Base-by-base conservation (phyloP, 2,797 vertebrate genomes). In the Sebastes minor region DNA sequence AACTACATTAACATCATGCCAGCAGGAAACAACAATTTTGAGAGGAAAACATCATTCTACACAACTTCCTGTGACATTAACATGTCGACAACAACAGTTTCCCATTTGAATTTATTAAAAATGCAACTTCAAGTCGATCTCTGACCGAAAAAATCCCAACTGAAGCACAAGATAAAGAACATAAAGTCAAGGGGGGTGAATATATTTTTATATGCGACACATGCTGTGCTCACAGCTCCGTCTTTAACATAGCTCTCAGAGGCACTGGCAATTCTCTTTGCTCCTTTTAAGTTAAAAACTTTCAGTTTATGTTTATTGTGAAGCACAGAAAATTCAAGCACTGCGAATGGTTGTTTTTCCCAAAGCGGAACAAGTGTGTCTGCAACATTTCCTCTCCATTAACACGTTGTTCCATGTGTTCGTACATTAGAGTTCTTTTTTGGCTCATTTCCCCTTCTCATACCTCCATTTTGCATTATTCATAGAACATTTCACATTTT, bases 401-500 rank as follows among this genome's bases (percentile, higher is more conserved):
- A 80, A 75, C 20, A 71, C 11, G 25, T 67, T 59, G 28, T 57
- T 72, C 13, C 28, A 7, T 62, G 59, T 46, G 25, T 60, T 32
- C 1, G 2, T n/a, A 67, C 27, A 83, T 76, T 22, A 28, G 3
- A 64, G 42, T 30, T 74, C 22, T 69, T 27, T 46, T 80, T 61
- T 79, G 80, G 52, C 49, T 87, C 56, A 88, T 89, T 90, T 89
- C 65, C 55, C 46, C 78, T 73, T 62, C 14, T 64, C 27, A 27
- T 28, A 56, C 74, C 64, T 71, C 18, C 10, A 25, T 79, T 77
- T 68, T 81, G 3, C 42, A 78, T 83, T 78, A 83, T 83, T 90
- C 64, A 86, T 46, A 61, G 30, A 66, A 55, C 70, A 67, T 76
- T 83, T 80, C 16, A 71, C 33, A 70, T 82, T 67, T 62, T 71